Evolutionary conservation across 2,113 vertebrate species (phyloP), one percentile per base, ranked within the genome.

Genomic region (Elephantulus edwardii): DNA sequence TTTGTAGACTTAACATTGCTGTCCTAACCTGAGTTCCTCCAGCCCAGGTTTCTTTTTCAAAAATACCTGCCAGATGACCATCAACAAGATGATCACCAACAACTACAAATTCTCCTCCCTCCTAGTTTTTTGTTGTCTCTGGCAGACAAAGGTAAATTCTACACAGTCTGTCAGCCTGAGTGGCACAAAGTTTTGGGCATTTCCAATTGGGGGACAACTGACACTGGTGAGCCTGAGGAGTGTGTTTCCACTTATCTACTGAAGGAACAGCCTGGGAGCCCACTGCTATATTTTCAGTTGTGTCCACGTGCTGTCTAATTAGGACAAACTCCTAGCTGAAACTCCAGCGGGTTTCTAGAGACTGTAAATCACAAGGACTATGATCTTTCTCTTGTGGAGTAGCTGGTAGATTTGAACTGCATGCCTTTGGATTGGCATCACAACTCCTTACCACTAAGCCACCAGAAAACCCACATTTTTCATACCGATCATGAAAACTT

Each of bases 401-500:
- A n/a, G n/a, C n/a, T n/a, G n/a, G n/a, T n/a, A n/a, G n/a, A n/a
- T n/a, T n/a, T n/a, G n/a, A n/a, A n/a, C n/a, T n/a, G n/a, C n/a
- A n/a, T n/a, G n/a, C n/a, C n/a, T n/a, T n/a, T n/a, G n/a, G n/a
- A n/a, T n/a, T n/a, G n/a, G n/a, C n/a, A n/a, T n/a, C n/a, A n/a
- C n/a, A n/a, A n/a, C n/a, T n/a, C n/a, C n/a, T n/a, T n/a, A n/a
- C n/a, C n/a, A n/a, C n/a, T n/a, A n/a, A n/a, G n/a, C n/a, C n/a
- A n/a, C n/a, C n/a, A n/a, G n/a, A n/a, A n/a, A n/a, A n/a, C n/a
- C n/a, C n/a, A n/a, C n/a, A n/a, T n/a, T n/a, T n/a, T n/a, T n/a
- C n/a, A n/a, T 97, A 98, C 97, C 97, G 42, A 77, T 95, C 97
- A 97, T 96, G 93, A 97, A 97, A 62, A 97, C 88, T 93, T 96